Conservation (phyloP, 2,888 invertebrate species). For the Meiosimyza platycephala region DNA sequence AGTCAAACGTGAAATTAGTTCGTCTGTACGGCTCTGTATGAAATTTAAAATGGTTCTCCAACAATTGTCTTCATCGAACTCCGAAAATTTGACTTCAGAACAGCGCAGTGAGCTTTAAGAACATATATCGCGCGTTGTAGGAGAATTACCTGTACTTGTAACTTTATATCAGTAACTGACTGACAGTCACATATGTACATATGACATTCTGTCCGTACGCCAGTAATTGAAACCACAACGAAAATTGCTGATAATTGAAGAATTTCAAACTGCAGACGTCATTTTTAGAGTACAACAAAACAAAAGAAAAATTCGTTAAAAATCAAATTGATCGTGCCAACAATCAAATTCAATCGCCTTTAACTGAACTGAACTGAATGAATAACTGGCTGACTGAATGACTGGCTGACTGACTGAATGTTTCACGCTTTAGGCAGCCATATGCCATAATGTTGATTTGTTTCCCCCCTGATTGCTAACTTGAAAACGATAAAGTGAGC, state of each 20-base stretch:
- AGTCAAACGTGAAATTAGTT: no score
- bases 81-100: no score
- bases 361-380: neutral
- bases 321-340: slow-evolving; percentile 26
- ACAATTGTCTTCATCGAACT: no score
- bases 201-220: no score
- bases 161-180: no score
- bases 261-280: slow-evolving; percentile 34
- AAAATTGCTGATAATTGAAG: slow-evolving; percentile 30
- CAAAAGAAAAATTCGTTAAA: slow-evolving; percentile 12
- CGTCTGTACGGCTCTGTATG: no score
- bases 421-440: neutral
- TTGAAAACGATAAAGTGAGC: slow-evolving; percentile 14
- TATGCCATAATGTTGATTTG: neutral
- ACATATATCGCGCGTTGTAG: no score
- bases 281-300: slow-evolving; percentile 11
- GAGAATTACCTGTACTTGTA: no score
- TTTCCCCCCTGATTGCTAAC: neutral
- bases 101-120: no score
- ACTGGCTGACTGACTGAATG: neutral
- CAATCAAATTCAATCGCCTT: neutral
- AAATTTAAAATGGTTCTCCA: no score
- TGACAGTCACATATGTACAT: no score
- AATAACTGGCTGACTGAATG: neutral
- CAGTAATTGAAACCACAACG: no score